phyloP scores from a whole-genome alignment of 2,797 vertebrate species.

The Menidia menidia region DNA sequence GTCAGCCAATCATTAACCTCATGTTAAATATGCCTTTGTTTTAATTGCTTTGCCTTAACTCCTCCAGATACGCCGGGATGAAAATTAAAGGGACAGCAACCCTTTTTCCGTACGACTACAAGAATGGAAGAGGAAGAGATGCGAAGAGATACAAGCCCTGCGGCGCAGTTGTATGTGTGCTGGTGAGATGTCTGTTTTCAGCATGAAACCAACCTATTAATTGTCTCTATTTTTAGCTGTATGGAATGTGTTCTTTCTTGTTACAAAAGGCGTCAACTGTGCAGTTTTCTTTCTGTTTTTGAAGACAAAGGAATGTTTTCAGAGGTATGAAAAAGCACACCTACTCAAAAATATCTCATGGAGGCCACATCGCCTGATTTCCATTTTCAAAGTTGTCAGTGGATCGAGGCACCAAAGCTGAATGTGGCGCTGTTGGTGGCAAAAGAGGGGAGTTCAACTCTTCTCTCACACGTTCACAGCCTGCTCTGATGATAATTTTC shows the following conservation, averaged over 20 bases:
- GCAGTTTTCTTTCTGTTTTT: conserved; percentile 15
- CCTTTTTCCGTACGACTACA: conserved; percentile 44
- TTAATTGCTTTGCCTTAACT: conserved; percentile 86
- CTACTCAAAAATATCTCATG: conserved; percentile 30
- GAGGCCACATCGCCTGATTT: conserved; percentile 43
- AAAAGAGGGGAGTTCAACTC: conserved; percentile 53
- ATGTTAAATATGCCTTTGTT: conserved; percentile 88
- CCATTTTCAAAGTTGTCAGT: conserved; percentile 33
- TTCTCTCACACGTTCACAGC: conserved; percentile 44
- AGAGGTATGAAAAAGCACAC: conserved; percentile 33
- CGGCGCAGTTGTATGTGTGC: conserved; percentile 34
- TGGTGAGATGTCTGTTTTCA: conserved; percentile 50
- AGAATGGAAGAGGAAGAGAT: conserved; percentile 29
- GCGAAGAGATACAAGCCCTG: conserved; percentile 44
- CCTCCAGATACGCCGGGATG: conserved; percentile 72
- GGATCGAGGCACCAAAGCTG: conserved; percentile 29
- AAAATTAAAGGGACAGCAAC: conserved; percentile 80
- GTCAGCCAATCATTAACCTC: conserved; percentile 88
- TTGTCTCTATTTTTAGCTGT: conserved; percentile 61
- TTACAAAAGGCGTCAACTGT: conserved; percentile 34
- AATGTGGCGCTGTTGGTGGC: conserved; percentile 41
- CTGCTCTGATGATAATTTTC: conserved; percentile 63
- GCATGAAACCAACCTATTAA: conserved; percentile 58
- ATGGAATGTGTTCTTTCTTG: conserved; percentile 31
- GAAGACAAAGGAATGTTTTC: conserved; percentile 36